phyloP scores from a whole-genome alignment of 2,888 invertebrate species.

The Smittia sp. region DNA sequence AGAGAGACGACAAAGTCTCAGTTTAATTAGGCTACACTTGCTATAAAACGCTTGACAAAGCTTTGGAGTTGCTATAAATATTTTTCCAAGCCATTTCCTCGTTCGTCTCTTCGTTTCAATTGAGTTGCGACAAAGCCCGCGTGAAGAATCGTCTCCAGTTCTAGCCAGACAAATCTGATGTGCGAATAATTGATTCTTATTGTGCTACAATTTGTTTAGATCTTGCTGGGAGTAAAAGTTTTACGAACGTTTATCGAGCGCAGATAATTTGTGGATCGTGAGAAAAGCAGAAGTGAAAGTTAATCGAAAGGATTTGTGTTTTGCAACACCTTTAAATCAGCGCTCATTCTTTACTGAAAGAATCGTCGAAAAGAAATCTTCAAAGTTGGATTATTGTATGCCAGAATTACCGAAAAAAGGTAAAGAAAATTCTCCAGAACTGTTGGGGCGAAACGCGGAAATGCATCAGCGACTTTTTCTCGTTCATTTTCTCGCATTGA shows the following conservation, averaged over 20 bases:
- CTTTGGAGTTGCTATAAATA: too few relatives aligned
- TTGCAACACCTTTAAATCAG: not conserved
- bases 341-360: not conserved
- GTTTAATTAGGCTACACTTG: too few relatives aligned
- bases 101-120: not conserved
- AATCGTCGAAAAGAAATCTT: constrained; percentile 17
- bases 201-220: not conserved
- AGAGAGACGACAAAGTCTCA: too few relatives aligned
- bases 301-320: not conserved
- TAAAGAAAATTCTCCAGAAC: not conserved
- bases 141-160: constrained; percentile 22
- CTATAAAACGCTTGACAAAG: too few relatives aligned
- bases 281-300: constrained; percentile 32
- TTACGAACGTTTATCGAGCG: not conserved
- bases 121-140: not conserved
- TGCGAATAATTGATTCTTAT: constrained; percentile 21
- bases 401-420: constrained; percentile 39
- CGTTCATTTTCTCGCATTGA: not conserved
- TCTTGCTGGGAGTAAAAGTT: not conserved
- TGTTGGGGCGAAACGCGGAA: not conserved
- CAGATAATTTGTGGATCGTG: not conserved
- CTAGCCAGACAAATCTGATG: constrained; percentile 13
- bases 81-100: not conserved
- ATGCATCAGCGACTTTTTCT: constrained; percentile 1
- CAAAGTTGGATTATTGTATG: constrained; percentile 38